Evolutionary conservation across 2,113 vertebrate species (phyloP).

Genomic region (Poecilia latipinna): DNA sequence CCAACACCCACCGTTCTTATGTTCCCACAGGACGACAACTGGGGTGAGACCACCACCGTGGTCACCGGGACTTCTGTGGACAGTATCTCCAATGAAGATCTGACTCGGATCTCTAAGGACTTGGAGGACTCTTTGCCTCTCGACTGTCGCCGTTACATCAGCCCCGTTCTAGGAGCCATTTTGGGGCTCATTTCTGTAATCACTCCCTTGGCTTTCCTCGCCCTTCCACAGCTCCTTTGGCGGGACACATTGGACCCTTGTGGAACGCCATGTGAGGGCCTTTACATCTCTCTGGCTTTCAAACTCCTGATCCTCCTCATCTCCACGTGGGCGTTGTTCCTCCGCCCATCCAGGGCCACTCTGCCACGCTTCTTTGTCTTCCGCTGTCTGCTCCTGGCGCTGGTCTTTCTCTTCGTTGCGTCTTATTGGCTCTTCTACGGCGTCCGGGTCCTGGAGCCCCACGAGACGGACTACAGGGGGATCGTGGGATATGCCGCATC

Average conservation of each 20-base stretch:
- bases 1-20: neutral
- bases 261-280: conserved; percentile 89
- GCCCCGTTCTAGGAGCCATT: conserved; percentile 75
- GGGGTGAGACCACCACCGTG: conserved; percentile 92
- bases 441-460: conserved; percentile 85
- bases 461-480: conserved; percentile 86
- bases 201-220: conserved; percentile 88
- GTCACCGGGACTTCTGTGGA: conserved; percentile 92
- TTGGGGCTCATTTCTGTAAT: conserved; percentile 87
- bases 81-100: conserved; percentile 92
- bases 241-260: conserved; percentile 86
- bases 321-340: conserved; percentile 91
- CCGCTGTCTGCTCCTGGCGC: conserved; percentile 88
- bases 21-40: conserved; percentile 87
- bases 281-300: conserved; percentile 92
- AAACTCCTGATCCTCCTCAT: conserved; percentile 91
- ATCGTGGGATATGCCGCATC: conserved; percentile 91
- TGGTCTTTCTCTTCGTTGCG: conserved; percentile 88
- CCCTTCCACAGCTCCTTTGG: conserved; percentile 89
- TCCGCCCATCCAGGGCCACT: conserved; percentile 85
- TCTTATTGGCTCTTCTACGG: conserved; percentile 95
- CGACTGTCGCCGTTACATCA: conserved; percentile 86
- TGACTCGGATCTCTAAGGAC: conserved; percentile 88
- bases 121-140: conserved; percentile 86
- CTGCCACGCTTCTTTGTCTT: conserved; percentile 87